phyloP scores from a whole-genome alignment of 1,140 invertebrate genomes.

The Chironomus striatipennis region DNA sequence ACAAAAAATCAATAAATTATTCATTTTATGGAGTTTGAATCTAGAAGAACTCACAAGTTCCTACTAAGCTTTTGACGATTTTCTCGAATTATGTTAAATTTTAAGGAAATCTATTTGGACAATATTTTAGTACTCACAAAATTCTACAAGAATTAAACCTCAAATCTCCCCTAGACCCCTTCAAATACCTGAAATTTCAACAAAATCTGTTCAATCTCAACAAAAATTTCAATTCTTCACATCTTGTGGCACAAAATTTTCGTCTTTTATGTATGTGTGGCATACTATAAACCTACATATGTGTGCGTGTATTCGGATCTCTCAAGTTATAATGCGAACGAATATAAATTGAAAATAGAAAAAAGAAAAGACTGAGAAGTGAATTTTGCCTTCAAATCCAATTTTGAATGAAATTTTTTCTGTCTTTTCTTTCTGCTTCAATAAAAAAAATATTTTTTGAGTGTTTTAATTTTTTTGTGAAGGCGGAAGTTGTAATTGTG shows the following conservation, averaged over 20 bases:
- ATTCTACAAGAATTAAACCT: too few relatives aligned
- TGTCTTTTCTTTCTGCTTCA: too few relatives aligned
- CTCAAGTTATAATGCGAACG: background rate
- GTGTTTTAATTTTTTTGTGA: too few relatives aligned
- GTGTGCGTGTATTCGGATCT: background rate
- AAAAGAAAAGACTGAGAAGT: too few relatives aligned
- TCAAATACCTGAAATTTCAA: too few relatives aligned
- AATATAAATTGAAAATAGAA: too few relatives aligned
- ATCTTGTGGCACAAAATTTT: background rate
- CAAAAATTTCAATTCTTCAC: background rate
- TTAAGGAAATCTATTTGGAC: background rate
- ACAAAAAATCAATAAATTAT: background rate
- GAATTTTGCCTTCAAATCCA: background rate
- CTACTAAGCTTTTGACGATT: background rate
- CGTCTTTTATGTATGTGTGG: background rate
- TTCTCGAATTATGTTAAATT: background rate
- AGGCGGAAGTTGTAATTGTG: too few relatives aligned
- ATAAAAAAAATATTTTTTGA: too few relatives aligned
- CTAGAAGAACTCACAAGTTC: constrained; percentile 20
- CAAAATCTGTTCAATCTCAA: background rate
- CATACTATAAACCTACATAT: background rate
- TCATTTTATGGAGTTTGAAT: background rate
- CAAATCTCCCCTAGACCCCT: too few relatives aligned
- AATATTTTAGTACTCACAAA: too few relatives aligned
- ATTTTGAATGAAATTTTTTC: background rate